Conservation (phyloP, 2,797 vertebrate genomes). For the Liasis olivaceus region DNA sequence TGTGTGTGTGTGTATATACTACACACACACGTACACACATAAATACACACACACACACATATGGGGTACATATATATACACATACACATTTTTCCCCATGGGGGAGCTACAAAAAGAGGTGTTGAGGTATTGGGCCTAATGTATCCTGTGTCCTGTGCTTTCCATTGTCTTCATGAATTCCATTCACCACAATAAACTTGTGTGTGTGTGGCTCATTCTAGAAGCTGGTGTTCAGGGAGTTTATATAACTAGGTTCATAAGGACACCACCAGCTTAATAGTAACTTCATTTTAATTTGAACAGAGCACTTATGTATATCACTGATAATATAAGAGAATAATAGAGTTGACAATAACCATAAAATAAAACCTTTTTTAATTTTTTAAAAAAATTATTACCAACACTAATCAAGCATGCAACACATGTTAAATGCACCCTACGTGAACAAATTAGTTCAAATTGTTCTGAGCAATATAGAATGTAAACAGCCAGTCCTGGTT, state of each 20-base stretch:
- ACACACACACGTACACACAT: not conserved
- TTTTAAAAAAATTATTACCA: not conserved
- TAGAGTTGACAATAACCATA: not conserved
- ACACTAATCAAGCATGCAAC: not conserved
- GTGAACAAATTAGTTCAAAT: not conserved
- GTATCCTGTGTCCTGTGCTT: not conserved
- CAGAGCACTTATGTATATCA: not conserved
- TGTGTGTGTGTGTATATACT: rapidly evolving
- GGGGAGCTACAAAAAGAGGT: not conserved
- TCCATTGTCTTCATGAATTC: not conserved
- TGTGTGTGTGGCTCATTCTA: not conserved
- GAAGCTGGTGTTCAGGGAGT: too few species aligned
- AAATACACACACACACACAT: not conserved
- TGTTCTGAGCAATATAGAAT: not conserved
- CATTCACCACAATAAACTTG: not conserved
- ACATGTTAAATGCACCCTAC: not conserved
- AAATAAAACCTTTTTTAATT: not conserved
- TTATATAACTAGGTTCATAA: not conserved
- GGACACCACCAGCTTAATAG: not conserved
- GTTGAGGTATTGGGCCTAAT: not conserved
- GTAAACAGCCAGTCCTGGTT: not conserved
- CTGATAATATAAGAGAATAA: not conserved
- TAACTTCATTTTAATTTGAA: not conserved
- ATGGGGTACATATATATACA: not conserved
- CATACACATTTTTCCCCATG: not conserved